Evolutionary conservation across 2,797 vertebrate species (phyloP), one percentile per base, ranked within the genome.

Genomic region (Eurystomus glaucurus): DNA sequence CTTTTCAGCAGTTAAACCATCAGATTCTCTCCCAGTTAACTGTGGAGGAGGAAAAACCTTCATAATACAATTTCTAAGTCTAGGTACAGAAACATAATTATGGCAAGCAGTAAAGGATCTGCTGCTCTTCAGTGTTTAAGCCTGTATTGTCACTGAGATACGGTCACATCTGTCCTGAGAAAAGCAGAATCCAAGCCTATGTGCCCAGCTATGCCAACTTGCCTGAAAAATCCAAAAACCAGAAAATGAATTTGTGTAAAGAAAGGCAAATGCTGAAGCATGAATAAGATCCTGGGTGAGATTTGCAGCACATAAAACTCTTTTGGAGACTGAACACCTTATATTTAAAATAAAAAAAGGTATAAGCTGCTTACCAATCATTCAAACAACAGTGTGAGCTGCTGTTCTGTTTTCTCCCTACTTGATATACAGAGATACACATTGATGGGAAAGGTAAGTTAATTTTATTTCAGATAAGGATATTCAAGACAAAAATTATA

Each of bases 351-450:
- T 64, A 45, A 58, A 28, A 69, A 93, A 74, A 39, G 0, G 6
- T 33, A 90, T 66, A 50, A 87, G 54, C 35, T 74, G 55, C 88
- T 82, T 87, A 82, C 77, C 79, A 96, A 77, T 43, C 28, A 65
- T 7, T 4, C 54, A 83, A 94, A 75, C 35, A 93, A 62, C 78
- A 60, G 20, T 1, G 6, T 72, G 16, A 95, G 23, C 25, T 51
- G 45, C 37, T 90, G 18, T 54, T 84, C n/a, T 55, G 22, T 37
- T 79, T 91, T 87, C 81, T 85, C 29, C 37, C 16, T 70, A 9
- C 11, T 52, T 52, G 16, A 48, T 10, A 66, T 8, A 77, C 9
- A 84, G 17, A 10, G n/a, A 65, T 19, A 37, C 6, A 10, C 26
- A 3, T 7, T 83, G 35, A 88, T 39, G 7, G 11, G 54, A 83